Evolutionary conservation across 2,888 invertebrate genomes (phyloP).

Genomic region (Congeria kusceri): DNA sequence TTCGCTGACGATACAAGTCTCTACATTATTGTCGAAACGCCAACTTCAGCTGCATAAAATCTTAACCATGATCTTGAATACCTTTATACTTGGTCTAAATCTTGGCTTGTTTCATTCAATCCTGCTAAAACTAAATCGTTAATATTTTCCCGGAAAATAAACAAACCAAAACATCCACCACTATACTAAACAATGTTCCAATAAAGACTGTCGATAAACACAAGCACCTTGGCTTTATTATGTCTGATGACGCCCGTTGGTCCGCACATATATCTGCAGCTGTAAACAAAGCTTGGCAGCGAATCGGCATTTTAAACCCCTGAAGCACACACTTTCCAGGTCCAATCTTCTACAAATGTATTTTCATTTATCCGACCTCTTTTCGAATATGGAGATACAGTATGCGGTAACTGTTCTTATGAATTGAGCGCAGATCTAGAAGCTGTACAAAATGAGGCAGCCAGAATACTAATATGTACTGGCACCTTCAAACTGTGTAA

Average conservation of each 20-base stretch:
- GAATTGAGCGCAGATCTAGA: too few species aligned
- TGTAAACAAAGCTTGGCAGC: constrained; percentile 11
- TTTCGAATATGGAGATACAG: background rate
- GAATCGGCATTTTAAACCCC: too few species aligned
- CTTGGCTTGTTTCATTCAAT: constrained; percentile 31
- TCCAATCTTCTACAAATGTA: too few species aligned
- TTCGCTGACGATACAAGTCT: constrained; percentile 34
- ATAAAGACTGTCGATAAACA: constrained; percentile 1
- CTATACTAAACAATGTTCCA: background rate
- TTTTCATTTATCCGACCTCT: background rate
- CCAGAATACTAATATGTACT: too few species aligned
- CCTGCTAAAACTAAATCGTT: constrained; percentile 14
- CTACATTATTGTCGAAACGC: constrained; percentile 9
- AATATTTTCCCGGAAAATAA: background rate
- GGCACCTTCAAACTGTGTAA: too few species aligned
- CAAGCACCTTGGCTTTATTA: constrained; percentile 15
- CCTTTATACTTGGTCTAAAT: constrained; percentile 14
- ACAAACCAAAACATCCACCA: too few species aligned
- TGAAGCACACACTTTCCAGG: too few species aligned
- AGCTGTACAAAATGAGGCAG: too few species aligned
- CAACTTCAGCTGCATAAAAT: background rate
- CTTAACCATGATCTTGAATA: background rate
- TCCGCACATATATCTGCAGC: constrained; percentile 1
- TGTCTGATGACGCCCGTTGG: constrained; percentile 11
- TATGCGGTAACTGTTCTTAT: too few species aligned